Evolutionary conservation across 2,888 invertebrate genomes (phyloP).

Genomic region (Microplitis deprimator): DNA sequence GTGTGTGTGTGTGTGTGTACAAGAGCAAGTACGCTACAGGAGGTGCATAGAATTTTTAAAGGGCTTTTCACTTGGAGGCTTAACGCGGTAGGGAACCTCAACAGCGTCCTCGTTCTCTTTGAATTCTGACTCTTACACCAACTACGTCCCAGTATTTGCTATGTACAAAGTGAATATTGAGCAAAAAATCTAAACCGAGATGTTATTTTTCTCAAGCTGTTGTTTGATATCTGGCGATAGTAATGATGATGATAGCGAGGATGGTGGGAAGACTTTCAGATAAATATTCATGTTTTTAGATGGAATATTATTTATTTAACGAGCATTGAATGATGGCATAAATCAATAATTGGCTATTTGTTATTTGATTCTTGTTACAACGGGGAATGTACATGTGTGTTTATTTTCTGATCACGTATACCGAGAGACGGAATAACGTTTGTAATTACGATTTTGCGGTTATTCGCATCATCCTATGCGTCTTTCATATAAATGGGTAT

Average conservation of each 20-base stretch:
- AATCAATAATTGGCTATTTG: slow-evolving; percentile 9
- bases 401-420: slow-evolving; percentile 6
- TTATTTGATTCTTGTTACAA: slow-evolving; percentile 12
- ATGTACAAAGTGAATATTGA: slow-evolving; percentile 37
- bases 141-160: slow-evolving; percentile 17
- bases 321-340: not conserved
- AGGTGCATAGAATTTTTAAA: slow-evolving; percentile 47
- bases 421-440: slow-evolving; percentile 15
- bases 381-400: not conserved
- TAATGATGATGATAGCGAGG: no score
- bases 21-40: not conserved
- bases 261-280: no score
- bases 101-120: slow-evolving; percentile 40
- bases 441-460: slow-evolving; percentile 46
- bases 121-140: slow-evolving; percentile 40
- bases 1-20: slow-evolving; percentile 6
- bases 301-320: not conserved
- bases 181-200: slow-evolving; percentile 19
- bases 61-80: slow-evolving; percentile 51
- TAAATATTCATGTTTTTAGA: no score
- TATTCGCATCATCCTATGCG: slow-evolving; percentile 30
- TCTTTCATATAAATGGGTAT: slow-evolving; percentile 2
- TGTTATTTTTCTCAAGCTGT: not conserved
- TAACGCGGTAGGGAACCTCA: slow-evolving; percentile 38
- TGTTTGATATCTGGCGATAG: not conserved